phyloP scores from a whole-genome alignment of 1,140 invertebrate genomes.

The Saccostrea glomerata region DNA sequence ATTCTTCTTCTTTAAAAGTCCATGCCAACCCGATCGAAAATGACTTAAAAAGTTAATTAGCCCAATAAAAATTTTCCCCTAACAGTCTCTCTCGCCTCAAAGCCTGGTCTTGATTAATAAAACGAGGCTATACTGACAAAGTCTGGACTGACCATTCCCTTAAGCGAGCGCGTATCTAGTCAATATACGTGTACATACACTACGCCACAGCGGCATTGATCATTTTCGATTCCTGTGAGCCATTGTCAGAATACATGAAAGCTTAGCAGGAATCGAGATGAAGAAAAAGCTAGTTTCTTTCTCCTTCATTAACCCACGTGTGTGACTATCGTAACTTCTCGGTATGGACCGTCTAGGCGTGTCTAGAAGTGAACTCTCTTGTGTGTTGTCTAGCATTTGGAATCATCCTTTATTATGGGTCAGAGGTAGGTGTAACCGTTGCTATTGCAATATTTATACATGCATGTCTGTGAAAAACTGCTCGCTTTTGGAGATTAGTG shows the following conservation, averaged over 20 bases:
- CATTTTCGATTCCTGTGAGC: slow-evolving; percentile 4
- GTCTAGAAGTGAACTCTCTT: not conserved
- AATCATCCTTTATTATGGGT: not conserved
- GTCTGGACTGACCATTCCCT: not conserved
- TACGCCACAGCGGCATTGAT: not conserved
- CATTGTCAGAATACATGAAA: not conserved
- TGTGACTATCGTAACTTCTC: not conserved
- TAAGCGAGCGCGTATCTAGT: not conserved
- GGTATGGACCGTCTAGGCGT: not conserved
- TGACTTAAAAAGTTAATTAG: not conserved
- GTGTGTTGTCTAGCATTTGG: not conserved
- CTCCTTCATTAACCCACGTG: not conserved
- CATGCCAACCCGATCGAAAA: not conserved
- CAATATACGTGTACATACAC: not conserved
- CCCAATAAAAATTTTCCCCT: not conserved
- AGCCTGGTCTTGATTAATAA: not conserved
- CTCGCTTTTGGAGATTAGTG: no score
- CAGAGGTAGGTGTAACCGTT: not conserved
- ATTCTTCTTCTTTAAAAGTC: not conserved
- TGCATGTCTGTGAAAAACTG: no score
- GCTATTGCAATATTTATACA: no score
- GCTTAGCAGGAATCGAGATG: not conserved
- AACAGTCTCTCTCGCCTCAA: not conserved
- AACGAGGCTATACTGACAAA: not conserved
- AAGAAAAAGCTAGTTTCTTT: not conserved